A percentile compares a stretch with the other conserved stretches of the same genome.
phyloP scores from a whole-genome alignment of 2,113 vertebrate genomes.

The Austrofundulus limnaeus region DNA sequence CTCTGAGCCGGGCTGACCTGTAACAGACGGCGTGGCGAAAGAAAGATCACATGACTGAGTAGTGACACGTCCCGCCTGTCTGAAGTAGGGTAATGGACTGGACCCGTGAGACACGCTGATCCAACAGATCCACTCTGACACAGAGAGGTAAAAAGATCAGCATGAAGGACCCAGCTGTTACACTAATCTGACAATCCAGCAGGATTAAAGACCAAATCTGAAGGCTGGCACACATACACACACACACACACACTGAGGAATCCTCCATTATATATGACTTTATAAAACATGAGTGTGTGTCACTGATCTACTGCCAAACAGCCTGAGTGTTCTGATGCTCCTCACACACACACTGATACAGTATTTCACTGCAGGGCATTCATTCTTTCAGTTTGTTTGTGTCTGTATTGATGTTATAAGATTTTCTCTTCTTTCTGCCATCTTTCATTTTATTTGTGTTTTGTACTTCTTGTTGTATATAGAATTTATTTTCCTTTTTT shows the following conservation, averaged over 20 bases:
- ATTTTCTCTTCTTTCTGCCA: too few species aligned
- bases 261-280: slow-evolving; percentile 59
- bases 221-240: slow-evolving; percentile 22
- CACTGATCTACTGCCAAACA: slow-evolving; percentile 56
- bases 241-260: slow-evolving; percentile 45
- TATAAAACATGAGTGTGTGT: slow-evolving; percentile 67
- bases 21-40: slow-evolving; percentile 6
- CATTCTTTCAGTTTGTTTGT: slow-evolving; percentile 23
- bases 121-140: slow-evolving; percentile 30
- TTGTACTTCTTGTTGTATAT: too few species aligned
- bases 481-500: too few species aligned
- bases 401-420: slow-evolving; percentile 46
- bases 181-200: slow-evolving; percentile 73
- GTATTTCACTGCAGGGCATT: neutral
- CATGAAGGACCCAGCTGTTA: slow-evolving; percentile 73
- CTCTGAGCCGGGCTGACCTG: slow-evolving; percentile 21
- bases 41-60: slow-evolving; percentile 47
- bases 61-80: slow-evolving; percentile 55
- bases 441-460: too few species aligned
- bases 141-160: slow-evolving; percentile 44
- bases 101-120: slow-evolving; percentile 42
- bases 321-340: slow-evolving; percentile 54
- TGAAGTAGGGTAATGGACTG: slow-evolving; percentile 46
- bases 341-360: slow-evolving; percentile 59
- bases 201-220: slow-evolving; percentile 67